These are phyloP conservation scores for Julus scandinavius DNA, from an alignment of 2,888 invertebrate species.

Conservation along the genomic window DNA sequence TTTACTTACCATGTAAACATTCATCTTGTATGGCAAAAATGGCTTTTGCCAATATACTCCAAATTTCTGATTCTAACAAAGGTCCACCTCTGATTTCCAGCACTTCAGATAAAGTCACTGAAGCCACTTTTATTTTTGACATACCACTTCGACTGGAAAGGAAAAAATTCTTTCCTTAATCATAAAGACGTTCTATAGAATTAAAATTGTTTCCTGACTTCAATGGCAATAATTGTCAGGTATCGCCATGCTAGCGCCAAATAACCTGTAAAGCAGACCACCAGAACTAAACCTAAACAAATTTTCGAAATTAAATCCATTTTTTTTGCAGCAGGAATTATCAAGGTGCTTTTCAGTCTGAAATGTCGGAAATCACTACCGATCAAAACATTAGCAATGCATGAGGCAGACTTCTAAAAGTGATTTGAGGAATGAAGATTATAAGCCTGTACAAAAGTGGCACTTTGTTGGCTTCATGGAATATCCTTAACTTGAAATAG, in stretches of 20 bases:
- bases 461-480: neutral
- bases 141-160: neutral
- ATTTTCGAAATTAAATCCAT: slow-evolving; percentile 47
- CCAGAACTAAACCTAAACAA: slow-evolving; percentile 42
- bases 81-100: slow-evolving; percentile 17
- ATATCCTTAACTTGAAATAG: neutral
- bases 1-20: neutral
- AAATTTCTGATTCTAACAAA: neutral
- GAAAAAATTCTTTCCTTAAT: neutral
- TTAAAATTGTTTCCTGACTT: neutral
- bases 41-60: neutral
- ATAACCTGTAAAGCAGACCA: slow-evolving; percentile 37
- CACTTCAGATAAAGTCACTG: slow-evolving; percentile 12
- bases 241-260: slow-evolving; percentile 28
- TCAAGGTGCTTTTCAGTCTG: neutral
- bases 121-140: slow-evolving; percentile 16
- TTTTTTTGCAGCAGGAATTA: neutral
- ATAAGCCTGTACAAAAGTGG: neutral
- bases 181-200: neutral
- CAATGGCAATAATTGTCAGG: slow-evolving; percentile 42
- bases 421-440: neutral
- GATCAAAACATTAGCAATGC: neutral
- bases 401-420: neutral
- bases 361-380: neutral
- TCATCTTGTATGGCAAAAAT: slow-evolving; percentile 11